Percentiles rank a stretch among this genome's conserved stretches.
These are phyloP conservation scores for Lasius fuliginosus DNA, from an alignment of 2,888 invertebrate genomes.

Conservation along the genomic window DNA sequence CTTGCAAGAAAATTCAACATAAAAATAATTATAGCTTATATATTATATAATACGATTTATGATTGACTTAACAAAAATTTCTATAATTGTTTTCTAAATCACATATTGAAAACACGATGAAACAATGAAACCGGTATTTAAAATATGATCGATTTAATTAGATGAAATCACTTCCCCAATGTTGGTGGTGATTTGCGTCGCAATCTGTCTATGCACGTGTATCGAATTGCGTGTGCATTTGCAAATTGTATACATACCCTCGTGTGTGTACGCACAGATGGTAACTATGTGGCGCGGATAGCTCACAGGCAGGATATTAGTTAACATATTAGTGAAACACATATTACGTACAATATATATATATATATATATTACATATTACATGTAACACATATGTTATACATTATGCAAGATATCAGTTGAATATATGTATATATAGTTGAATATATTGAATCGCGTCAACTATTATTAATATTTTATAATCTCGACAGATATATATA, in stretches of 20 bases:
- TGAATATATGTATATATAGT: not conserved
- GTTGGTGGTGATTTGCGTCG: constrained; percentile 73
- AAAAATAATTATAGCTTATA: not conserved
- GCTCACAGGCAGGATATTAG: constrained; percentile 47
- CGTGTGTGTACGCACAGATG: constrained; percentile 40
- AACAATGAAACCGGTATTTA: constrained; percentile 52
- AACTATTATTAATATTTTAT: not conserved
- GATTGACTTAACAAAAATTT: not conserved
- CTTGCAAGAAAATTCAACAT: not conserved
- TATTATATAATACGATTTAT: not conserved
- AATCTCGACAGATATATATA: not conserved
- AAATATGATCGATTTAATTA: constrained; percentile 76
- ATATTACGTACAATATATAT: constrained; percentile 33
- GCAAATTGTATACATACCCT: constrained; percentile 49
- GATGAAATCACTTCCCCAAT: constrained; percentile 65
- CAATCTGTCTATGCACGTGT: constrained; percentile 73
- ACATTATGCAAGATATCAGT: constrained; percentile 16
- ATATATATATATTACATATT: constrained; percentile 31
- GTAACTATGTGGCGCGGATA: constrained; percentile 24
- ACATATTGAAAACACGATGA: not conserved
- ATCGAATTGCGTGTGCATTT: constrained; percentile 60
- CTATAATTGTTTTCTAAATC: not conserved
- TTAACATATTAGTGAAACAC: constrained; percentile 54
- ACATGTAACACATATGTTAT: not conserved
- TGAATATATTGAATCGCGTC: not conserved